Percentiles rank a stretch among this genome's conserved stretches.
phyloP scores from a whole-genome alignment of 2,888 invertebrate species.

The Drosophila pegasa region DNA sequence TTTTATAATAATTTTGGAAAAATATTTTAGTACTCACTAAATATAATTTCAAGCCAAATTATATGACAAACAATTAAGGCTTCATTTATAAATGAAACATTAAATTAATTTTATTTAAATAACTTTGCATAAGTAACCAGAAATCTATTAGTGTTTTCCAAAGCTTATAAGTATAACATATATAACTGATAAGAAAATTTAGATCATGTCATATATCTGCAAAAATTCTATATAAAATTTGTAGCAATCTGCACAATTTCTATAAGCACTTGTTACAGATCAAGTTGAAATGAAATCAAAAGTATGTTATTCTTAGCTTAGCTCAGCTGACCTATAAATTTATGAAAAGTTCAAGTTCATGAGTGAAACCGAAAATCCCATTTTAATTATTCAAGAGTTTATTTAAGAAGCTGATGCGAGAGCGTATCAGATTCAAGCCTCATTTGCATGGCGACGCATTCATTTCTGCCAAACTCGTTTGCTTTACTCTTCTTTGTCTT shows the following conservation, averaged over 20 bases:
- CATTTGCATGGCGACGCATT: constrained; percentile 41
- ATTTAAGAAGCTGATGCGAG: not conserved
- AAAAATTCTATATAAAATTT: too few relatives aligned
- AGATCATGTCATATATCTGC: too few relatives aligned
- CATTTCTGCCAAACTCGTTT: constrained; percentile 45
- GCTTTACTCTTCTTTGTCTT: not conserved
- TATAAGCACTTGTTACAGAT: not conserved
- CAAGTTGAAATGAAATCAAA: not conserved
- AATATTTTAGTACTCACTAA: too few relatives aligned
- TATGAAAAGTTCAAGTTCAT: not conserved
- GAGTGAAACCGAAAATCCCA: not conserved
- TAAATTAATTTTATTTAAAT: too few relatives aligned
- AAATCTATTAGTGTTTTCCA: too few relatives aligned
- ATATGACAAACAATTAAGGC: too few relatives aligned
- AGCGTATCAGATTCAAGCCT: constrained; percentile 28
- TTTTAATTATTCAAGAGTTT: not conserved
- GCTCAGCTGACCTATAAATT: not conserved
- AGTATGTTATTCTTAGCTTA: not conserved
- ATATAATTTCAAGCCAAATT: too few relatives aligned
- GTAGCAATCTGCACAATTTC: not conserved
- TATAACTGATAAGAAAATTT: too few relatives aligned
- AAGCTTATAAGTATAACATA: too few relatives aligned
- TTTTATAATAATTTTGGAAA: too few relatives aligned
- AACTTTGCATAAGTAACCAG: too few relatives aligned
- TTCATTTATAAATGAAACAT: too few relatives aligned